Conservation (phyloP, 2,797 vertebrate genomes). For the Scolopax rusticola region DNA sequence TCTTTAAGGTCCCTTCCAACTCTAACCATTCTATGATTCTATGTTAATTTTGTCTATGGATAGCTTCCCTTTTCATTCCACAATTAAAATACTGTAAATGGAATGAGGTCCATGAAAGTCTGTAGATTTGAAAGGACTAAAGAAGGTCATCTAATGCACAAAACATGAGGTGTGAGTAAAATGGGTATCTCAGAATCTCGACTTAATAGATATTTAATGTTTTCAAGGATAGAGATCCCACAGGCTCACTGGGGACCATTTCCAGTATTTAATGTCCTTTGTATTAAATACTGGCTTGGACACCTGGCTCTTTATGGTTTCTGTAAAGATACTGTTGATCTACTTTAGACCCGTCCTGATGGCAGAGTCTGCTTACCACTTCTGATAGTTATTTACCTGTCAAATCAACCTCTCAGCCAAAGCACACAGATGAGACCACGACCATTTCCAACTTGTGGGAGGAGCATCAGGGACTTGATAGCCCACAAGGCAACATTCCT, state of each 20-base stretch:
- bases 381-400: background rate
- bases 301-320: background rate
- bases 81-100: background rate
- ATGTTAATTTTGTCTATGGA: background rate
- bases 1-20: too few species aligned
- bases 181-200: background rate
- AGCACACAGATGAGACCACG: background rate
- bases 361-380: rapidly evolving
- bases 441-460: rapidly evolving
- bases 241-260: background rate
- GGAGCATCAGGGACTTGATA: background rate
- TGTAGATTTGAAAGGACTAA: background rate
- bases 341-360: background rate
- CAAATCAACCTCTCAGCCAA: too few species aligned
- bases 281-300: background rate
- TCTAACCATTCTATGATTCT: too few species aligned
- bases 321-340: background rate
- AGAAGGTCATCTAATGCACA: background rate
- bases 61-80: background rate
- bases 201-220: background rate
- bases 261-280: background rate
- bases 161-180: background rate
- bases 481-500: background rate
- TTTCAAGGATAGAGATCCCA: background rate
- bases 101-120: rapidly evolving